These are phyloP conservation scores for Phasia obesa DNA, from an alignment of 2,888 invertebrate species.

Conservation along the genomic window DNA sequence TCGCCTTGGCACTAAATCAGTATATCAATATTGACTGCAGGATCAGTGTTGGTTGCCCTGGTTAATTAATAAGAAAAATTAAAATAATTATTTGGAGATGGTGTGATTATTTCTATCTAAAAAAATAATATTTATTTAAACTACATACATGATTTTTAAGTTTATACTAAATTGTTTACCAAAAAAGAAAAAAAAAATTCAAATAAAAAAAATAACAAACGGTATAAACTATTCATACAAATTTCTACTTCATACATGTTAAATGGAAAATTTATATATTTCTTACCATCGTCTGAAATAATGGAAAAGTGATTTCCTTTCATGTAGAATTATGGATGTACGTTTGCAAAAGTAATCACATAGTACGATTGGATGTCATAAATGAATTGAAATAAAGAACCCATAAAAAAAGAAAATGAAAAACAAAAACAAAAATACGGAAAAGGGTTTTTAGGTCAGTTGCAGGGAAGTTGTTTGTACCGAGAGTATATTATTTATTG, in stretches of 20 bases:
- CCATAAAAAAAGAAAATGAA: constrained; percentile 10
- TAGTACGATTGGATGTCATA: constrained; percentile 22
- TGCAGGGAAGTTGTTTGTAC: constrained; percentile 38
- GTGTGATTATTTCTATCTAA: constrained; percentile 24
- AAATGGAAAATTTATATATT: constrained; percentile 50
- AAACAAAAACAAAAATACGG: constrained; percentile 4
- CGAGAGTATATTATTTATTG: constrained; percentile 11
- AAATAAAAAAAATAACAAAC: constrained; percentile 25
- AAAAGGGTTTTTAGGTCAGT: constrained; percentile 56
- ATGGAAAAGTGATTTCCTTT: constrained; percentile 91
- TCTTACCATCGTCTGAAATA: constrained; percentile 93
- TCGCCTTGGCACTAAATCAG: no score
- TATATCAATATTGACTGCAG: no score
- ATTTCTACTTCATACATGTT: constrained; percentile 70
- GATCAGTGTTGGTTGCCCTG: no score
- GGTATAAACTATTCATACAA: constrained; percentile 72
- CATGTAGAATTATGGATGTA: constrained; percentile 60
- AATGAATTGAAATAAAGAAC: constrained; percentile 45
- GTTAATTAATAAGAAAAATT: background rate
- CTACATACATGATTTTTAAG: constrained; percentile 9
- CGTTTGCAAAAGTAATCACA: constrained; percentile 46
- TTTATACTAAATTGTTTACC: background rate
- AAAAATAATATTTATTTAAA: background rate
- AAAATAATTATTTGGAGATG: constrained; percentile 6
- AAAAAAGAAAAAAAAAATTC: background rate